phyloP scores from a whole-genome alignment of 2,888 invertebrate genomes.

The Stegana nigrithorax region DNA sequence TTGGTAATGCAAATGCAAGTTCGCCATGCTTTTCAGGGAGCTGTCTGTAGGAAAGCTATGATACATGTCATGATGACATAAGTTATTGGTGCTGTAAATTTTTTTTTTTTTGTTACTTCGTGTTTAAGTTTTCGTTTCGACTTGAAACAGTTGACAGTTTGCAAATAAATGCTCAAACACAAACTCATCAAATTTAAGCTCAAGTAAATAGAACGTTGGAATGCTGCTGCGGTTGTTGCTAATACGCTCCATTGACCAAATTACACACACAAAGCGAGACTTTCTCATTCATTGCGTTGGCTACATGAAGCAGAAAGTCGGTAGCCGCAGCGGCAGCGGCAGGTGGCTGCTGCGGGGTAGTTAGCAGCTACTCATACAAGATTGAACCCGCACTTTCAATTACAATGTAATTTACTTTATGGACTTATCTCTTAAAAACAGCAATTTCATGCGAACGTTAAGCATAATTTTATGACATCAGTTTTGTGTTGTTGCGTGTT shows the following conservation, averaged over 20 bases:
- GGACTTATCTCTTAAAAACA: conserved; percentile 65
- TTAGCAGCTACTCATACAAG: conserved; percentile 17
- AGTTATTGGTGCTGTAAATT: too few species aligned
- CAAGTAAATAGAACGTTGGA: neutral
- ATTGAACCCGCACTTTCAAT: conserved; percentile 63
- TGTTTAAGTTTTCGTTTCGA: too few species aligned
- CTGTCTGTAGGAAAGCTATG: too few species aligned
- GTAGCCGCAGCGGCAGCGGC: neutral
- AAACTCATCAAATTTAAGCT: neutral
- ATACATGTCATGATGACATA: too few species aligned
- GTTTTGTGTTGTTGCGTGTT: conserved; percentile 48
- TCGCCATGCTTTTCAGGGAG: too few species aligned
- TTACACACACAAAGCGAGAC: neutral
- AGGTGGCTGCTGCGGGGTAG: too few species aligned
- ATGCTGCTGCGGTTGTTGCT: neutral
- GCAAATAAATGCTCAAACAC: neutral
- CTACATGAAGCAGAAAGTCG: conserved; percentile 6
- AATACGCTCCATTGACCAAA: conserved; percentile 6
- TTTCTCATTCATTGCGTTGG: neutral
- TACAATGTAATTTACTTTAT: conserved; percentile 66
- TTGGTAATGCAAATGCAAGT: too few species aligned
- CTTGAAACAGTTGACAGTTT: neutral
- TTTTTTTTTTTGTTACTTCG: too few species aligned
- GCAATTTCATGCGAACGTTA: conserved; percentile 65
- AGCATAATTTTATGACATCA: conserved; percentile 68